phyloP scores from a whole-genome alignment of 1,140 invertebrate genomes.

The Gyrodactylus bullatarudis region DNA sequence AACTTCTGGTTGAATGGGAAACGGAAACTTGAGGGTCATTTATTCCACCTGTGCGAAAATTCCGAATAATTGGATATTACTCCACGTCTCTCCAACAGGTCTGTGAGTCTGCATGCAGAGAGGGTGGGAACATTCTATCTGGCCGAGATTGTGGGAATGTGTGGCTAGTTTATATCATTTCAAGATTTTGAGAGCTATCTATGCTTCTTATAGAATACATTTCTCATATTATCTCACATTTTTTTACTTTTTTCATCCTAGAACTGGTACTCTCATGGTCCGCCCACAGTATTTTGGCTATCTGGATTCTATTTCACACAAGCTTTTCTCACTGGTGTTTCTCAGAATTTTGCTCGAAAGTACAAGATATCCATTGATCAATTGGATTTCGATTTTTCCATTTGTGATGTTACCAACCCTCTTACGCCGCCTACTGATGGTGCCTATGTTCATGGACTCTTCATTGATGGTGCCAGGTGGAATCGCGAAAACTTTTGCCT shows the following conservation, averaged over 20 bases:
- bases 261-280: slow-evolving; percentile 17
- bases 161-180: too few species aligned
- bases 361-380: slow-evolving; percentile 20
- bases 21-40: too few species aligned
- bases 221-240: too few species aligned
- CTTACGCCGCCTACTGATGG: slow-evolving; percentile 40
- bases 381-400: slow-evolving; percentile 18
- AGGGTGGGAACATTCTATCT: too few species aligned
- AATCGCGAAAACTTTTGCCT: slow-evolving; percentile 21
- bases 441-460: slow-evolving; percentile 63
- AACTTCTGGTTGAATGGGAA: too few species aligned
- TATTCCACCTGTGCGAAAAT: too few species aligned
- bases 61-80: too few species aligned
- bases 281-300: slow-evolving; percentile 18
- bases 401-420: slow-evolving; percentile 11
- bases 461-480: slow-evolving; percentile 77
- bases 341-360: slow-evolving; percentile 19
- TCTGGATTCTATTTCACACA: slow-evolving; percentile 23
- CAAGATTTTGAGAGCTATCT: too few species aligned
- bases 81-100: too few species aligned
- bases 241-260: slow-evolving; percentile 9
- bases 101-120: too few species aligned
- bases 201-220: too few species aligned
- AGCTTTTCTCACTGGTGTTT: slow-evolving; percentile 20
- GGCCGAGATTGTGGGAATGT: too few species aligned